These are phyloP conservation scores for Nibea coibor DNA, from an alignment of 2,113 vertebrate genomes.

Conservation along the genomic window DNA sequence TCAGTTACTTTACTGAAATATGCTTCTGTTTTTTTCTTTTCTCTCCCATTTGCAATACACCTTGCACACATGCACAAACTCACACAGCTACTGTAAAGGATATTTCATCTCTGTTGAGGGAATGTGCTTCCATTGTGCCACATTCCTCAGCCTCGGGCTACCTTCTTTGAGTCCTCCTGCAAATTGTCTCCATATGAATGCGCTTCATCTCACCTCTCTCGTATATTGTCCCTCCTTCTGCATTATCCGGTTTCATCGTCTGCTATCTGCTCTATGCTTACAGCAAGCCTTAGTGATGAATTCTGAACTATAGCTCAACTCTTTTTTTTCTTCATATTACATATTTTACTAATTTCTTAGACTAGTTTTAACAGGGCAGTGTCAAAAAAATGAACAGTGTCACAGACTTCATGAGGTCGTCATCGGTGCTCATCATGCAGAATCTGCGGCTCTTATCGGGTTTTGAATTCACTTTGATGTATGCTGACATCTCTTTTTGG, in stretches of 20 bases:
- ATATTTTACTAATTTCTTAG: too few relatives aligned
- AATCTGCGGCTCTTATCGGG: neutral
- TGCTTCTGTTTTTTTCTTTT: neutral
- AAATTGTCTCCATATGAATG: slow-evolving; percentile 68
- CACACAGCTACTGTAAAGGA: neutral
- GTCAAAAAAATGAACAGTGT: neutral
- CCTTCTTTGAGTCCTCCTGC: slow-evolving; percentile 70
- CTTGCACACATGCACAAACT: neutral
- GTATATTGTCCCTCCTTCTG: neutral
- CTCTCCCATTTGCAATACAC: neutral
- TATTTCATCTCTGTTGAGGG: slow-evolving; percentile 44
- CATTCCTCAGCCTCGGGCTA: slow-evolving; percentile 75
- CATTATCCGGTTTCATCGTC: neutral
- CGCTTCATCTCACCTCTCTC: slow-evolving; percentile 29
- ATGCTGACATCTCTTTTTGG: neutral
- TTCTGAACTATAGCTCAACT: neutral
- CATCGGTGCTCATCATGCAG: neutral
- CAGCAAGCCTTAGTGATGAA: neutral
- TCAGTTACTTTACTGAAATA: neutral
- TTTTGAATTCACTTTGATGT: neutral
- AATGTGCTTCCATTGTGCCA: slow-evolving; percentile 76
- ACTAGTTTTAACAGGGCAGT: too few relatives aligned
- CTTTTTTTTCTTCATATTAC: neutral
- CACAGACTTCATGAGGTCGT: neutral
- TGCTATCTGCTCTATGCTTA: neutral